phyloP scores from a whole-genome alignment of 2,888 invertebrate genomes.

The Cyrtodaria siliqua region DNA sequence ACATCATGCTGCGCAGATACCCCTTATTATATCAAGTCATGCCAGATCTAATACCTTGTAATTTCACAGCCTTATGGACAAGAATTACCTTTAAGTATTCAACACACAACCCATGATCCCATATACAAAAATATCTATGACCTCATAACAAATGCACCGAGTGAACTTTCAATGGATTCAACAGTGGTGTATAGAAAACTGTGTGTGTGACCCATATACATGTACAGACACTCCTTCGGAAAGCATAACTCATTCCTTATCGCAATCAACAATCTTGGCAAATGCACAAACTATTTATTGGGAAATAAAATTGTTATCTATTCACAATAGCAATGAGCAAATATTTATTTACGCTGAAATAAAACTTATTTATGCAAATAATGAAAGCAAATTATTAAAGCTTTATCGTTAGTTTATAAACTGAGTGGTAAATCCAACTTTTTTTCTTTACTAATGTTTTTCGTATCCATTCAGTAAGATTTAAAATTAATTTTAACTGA shows the following conservation, averaged over 20 bases:
- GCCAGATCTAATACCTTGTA: conserved; percentile 41
- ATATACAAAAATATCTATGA: conserved; percentile 35
- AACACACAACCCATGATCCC: conserved; percentile 18
- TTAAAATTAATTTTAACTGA: too few relatives aligned
- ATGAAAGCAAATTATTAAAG: too few relatives aligned
- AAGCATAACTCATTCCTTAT: neutral
- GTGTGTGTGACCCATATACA: conserved; percentile 45
- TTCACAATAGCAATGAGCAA: neutral
- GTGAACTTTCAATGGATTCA: conserved; percentile 53
- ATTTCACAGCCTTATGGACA: conserved; percentile 46
- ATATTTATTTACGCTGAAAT: neutral
- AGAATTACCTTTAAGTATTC: conserved; percentile 57
- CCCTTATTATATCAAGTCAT: too few relatives aligned
- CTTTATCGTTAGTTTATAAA: too few relatives aligned
- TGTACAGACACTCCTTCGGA: conserved; percentile 33
- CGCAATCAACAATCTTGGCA: conserved; percentile 4
- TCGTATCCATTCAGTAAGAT: too few relatives aligned
- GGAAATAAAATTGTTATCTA: neutral
- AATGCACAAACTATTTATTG: conserved; percentile 7
- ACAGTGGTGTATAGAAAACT: conserved; percentile 18
- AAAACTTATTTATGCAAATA: too few relatives aligned
- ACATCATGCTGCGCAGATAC: too few relatives aligned
- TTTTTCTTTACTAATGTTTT: too few relatives aligned
- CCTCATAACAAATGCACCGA: conserved; percentile 47
- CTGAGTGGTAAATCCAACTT: too few relatives aligned